A percentile compares a stretch with the other conserved stretches of the same genome.
Evolutionary conservation across 2,888 invertebrate species (phyloP).

Genomic region (Aplocera efformata): DNA sequence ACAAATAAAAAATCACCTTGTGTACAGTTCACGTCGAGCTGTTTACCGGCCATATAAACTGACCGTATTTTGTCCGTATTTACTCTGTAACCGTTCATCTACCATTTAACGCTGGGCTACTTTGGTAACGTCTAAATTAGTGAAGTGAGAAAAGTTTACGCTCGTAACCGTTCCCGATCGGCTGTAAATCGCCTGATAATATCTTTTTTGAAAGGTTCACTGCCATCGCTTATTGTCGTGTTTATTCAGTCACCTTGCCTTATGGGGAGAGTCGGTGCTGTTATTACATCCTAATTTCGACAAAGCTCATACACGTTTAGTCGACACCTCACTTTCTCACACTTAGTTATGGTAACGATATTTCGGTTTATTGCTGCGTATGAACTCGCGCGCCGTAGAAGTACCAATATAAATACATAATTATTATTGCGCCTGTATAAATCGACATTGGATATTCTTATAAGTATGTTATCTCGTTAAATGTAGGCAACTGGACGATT

Average conservation of each 20-base stretch:
- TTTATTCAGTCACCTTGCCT: constrained; percentile 56
- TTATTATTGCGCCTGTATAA: constrained; percentile 30
- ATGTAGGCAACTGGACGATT: constrained; percentile 14
- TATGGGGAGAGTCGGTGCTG: constrained; percentile 59
- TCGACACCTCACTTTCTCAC: constrained; percentile 55
- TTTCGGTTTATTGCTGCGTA: constrained; percentile 47
- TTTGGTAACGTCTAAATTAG: constrained; percentile 78
- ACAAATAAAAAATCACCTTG: constrained; percentile 74
- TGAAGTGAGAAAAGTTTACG: constrained; percentile 77
- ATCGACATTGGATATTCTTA: constrained; percentile 33
- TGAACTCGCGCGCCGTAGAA: constrained; percentile 37
- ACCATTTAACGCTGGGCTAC: constrained; percentile 74
- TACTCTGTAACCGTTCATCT: constrained; percentile 71
- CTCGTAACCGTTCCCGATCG: constrained; percentile 69
- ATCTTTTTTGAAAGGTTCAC: constrained; percentile 62
- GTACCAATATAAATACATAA: constrained; percentile 29
- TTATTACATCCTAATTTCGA: constrained; percentile 60
- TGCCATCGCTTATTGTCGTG: constrained; percentile 64
- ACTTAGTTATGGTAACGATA: constrained; percentile 51
- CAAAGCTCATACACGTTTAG: constrained; percentile 54
- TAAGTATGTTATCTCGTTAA: constrained; percentile 19
- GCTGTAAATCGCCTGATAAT: constrained; percentile 72
- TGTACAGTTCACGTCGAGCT: constrained; percentile 76
- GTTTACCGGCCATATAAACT: constrained; percentile 74
- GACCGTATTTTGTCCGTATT: constrained; percentile 73